Conservation (phyloP, 2,113 vertebrate genomes). For the Emydocephalus ijimae region DNA sequence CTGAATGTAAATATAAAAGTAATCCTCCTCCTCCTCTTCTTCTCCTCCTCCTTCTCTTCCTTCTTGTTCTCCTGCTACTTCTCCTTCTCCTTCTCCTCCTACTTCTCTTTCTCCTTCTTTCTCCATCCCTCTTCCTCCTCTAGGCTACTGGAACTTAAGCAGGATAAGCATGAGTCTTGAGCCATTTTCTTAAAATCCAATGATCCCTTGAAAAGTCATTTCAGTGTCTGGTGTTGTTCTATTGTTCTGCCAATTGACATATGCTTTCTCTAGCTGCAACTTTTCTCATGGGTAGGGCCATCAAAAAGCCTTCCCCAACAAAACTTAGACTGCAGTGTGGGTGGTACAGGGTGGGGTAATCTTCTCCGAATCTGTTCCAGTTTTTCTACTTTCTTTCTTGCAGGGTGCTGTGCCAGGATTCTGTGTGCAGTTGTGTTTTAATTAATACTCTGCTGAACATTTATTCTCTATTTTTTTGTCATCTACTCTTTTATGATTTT, state of each 20-base stretch:
- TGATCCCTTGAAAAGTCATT: neutral
- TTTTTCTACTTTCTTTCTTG: neutral
- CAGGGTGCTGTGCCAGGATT: neutral
- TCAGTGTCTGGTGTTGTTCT: neutral
- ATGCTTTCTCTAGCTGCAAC: neutral
- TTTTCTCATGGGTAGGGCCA: neutral
- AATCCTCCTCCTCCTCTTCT: too few relatives aligned
- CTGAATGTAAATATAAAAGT: neutral
- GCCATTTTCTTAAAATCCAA: neutral
- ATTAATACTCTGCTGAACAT: neutral
- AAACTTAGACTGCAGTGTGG: neutral
- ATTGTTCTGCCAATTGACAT: neutral
- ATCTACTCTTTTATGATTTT: neutral
- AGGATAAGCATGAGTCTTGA: neutral
- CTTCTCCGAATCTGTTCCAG: neutral
- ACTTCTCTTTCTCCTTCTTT: too few relatives aligned
- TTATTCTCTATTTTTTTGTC: neutral
- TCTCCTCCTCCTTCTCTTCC: too few relatives aligned
- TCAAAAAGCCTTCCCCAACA: neutral
- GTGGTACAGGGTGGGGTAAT: neutral
- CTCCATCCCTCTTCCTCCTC: too few relatives aligned
- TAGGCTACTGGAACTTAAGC: neutral
- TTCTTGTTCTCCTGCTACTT: too few relatives aligned
- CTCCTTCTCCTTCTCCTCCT: too few relatives aligned
- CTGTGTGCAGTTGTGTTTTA: neutral